Evolutionary conservation across 2,797 vertebrate genomes (phyloP), one percentile per base, ranked within the genome.

Genomic region (Silurus lanzhouensis): DNA sequence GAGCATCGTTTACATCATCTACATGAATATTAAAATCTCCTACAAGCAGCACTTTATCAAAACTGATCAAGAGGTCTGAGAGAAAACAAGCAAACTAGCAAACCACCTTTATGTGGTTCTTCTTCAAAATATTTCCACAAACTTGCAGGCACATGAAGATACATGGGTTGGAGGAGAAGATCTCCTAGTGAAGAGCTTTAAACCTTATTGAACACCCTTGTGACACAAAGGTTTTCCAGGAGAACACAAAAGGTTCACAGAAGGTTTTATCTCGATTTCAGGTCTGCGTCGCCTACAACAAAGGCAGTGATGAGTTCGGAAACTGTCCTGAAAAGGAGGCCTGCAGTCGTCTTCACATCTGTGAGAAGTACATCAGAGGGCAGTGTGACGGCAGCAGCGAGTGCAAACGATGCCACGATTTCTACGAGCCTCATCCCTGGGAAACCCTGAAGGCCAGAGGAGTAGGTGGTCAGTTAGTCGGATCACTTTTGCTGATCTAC

Each of bases 311-410:
- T 12, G 38, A 71, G 19, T 84, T 83, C 1, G 91, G 90, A 1
- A 72, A 46, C 31, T 92, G 90, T 82, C 82, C 84, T 0, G 89
- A 91, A 0, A 57, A 88, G 61, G 82, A 79, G 31, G 75, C 57
- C 22, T 92, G 91, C 68, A 19, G 0, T 0, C 83, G 88, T 19
- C 88, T 91, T 27, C 90, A 91, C 25, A 0, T 91, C 57, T 91
- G 90, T 22, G 84, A 88, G 86, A 63, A 27, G 22, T 91, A 86
- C 85, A 60, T 91, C 74, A 58, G 61, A 38, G 88, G 88, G 6
- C 55, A 67, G 72, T 92, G 91, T 48, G 83, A 58, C 1, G 38
- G 17, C 13, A 84, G 58, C 60, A 17, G 22, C 5, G 80, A 78
- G n/a, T 92, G 90, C 22, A 22, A 0, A 8, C 71, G 85, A 6